A percentile compares a stretch with the other conserved stretches of the same genome.
phyloP scores from a whole-genome alignment of 2,888 invertebrate genomes.

The Apoda limacodes region DNA sequence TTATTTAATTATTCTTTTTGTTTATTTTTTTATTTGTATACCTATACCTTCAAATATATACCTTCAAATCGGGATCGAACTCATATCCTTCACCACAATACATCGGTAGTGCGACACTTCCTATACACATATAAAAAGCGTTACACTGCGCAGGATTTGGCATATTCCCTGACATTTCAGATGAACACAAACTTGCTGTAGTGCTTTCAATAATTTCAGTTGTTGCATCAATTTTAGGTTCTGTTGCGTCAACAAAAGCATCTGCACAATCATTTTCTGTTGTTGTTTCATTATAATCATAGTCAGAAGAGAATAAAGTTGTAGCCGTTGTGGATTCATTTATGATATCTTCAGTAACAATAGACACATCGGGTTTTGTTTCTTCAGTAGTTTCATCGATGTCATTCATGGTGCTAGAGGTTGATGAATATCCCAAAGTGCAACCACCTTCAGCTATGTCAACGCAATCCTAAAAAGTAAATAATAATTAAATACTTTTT shows the following conservation, averaged over 20 bases:
- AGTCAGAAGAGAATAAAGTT: too few relatives aligned
- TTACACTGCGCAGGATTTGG: conserved; percentile 25
- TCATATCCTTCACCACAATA: conserved; percentile 18
- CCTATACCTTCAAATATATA: too few relatives aligned
- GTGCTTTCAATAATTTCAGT: background rate
- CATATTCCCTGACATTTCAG: conserved; percentile 24
- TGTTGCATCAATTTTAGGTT: background rate
- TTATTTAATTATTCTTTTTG: too few relatives aligned
- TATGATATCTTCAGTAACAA: background rate
- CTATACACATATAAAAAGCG: conserved; percentile 26
- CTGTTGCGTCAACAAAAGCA: background rate
- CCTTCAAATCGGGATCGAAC: conserved; percentile 8
- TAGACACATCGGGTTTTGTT: background rate
- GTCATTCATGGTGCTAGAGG: too few relatives aligned
- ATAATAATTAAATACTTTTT: too few relatives aligned
- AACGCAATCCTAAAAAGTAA: too few relatives aligned
- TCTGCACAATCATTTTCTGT: background rate
- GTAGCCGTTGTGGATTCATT: conserved; percentile 13
- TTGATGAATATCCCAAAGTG: too few relatives aligned
- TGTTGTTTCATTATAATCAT: too few relatives aligned
- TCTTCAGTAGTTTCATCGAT: background rate
- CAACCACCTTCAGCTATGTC: too few relatives aligned
- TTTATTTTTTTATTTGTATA: too few relatives aligned
- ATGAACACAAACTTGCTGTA: conserved; percentile 5
- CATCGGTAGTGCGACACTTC: conserved; percentile 19